Evolutionary conservation across 1,140 invertebrate genomes (phyloP).

Genomic region (Kradibia gibbosae): DNA sequence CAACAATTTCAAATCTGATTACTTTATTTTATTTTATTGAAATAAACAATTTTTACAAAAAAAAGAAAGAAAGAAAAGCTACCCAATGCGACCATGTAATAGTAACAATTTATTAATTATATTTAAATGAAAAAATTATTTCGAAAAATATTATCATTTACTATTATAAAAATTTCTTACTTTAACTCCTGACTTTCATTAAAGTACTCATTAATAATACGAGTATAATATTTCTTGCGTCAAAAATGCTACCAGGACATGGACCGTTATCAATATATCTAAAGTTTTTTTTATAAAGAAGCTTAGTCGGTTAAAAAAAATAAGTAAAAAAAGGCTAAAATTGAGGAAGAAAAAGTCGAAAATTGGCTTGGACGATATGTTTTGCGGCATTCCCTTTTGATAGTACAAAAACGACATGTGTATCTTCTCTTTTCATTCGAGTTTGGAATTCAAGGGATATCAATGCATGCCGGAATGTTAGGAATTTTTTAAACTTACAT

Average conservation of each 20-base stretch:
- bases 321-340: not conserved
- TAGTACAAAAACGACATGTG: not conserved
- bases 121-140: no score
- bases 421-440: slow-evolving; percentile 52
- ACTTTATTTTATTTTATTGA: no score
- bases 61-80: no score
- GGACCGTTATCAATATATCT: not conserved
- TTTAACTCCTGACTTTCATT: not conserved
- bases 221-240: not conserved
- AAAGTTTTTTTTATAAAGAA: not conserved
- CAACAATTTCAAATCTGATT: no score
- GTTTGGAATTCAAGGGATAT: slow-evolving; percentile 55
- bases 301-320: no score
- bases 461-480: slow-evolving; percentile 52
- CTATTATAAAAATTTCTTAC: no score
- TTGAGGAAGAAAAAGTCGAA: not conserved
- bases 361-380: not conserved
- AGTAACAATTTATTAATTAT: no score
- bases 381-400: slow-evolving; percentile 25
- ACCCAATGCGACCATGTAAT: no score
- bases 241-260: not conserved
- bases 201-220: not conserved
- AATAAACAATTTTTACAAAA: no score
- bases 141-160: no score
- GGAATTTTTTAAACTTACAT: slow-evolving; percentile 40